These are phyloP conservation scores for Neodiprion lecontei DNA, from an alignment of 1,140 invertebrate species.

Conservation along the genomic window DNA sequence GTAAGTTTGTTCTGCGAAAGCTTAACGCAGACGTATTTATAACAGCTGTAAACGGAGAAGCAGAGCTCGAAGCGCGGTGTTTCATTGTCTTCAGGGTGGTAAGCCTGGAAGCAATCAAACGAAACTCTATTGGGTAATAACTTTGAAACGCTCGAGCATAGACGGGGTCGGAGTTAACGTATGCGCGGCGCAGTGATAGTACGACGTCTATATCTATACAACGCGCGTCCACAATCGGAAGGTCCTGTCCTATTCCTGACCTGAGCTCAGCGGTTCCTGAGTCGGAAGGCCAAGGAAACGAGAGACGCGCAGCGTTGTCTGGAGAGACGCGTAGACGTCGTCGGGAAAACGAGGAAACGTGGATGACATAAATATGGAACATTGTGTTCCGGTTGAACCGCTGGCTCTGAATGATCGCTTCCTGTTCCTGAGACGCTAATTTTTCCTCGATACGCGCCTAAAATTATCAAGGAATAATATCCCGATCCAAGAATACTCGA, in stretches of 20 bases:
- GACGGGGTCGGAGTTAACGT: no score
- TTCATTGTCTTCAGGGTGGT: background rate
- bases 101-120: background rate
- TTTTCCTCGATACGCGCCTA: no score
- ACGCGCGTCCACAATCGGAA: no score
- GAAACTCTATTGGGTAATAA: conserved; percentile 6
- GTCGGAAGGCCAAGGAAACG: no score
- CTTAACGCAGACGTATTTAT: no score
- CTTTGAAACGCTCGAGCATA: background rate
- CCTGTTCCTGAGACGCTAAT: background rate
- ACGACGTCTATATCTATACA: no score
- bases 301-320: background rate
- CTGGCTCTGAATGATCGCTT: background rate
- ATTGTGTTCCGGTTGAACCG: background rate
- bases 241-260: background rate
- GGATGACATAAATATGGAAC: conserved; percentile 5
- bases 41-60: no score
- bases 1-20: no score
- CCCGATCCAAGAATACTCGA: no score
- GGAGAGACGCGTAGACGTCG: no score
- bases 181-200: no score
- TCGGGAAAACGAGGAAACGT: background rate
- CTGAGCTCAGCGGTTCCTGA: background rate
- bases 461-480: no score
- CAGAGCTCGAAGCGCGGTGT: background rate